Base-by-base conservation (phyloP, 2,888 invertebrate genomes). In the Amiota minor region DNA sequence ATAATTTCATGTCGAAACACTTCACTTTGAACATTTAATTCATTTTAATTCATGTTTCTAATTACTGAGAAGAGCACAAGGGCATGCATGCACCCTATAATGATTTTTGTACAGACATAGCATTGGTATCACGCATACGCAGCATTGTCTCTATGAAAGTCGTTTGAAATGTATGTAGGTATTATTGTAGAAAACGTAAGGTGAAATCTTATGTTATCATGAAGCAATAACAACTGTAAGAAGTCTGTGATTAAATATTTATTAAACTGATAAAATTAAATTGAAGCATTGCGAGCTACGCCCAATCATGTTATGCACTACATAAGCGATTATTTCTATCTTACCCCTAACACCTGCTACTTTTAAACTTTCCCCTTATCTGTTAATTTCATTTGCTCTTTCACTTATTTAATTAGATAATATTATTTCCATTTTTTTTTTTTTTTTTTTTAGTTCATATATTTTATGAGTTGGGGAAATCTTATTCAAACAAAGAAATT, bases 201-300 rank as follows among this genome's bases (percentile, higher is more conserved):
- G 12, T 14, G 35, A 62, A 62, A 62, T 35, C 35, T 62, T 62
- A n/a, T 45, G 16, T 45, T 70, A 56, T 70, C 70, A 45, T 46
- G 6, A 70, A 46, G 55, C 64, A 50, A 50, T 20, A 71, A 74
- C 75, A 53, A 20, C 35, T 35, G 35, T 35, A 78, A 83, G 83
- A 85, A 77, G 84, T 85, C 85, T 77, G 86, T 86, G 85, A 85
- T 85, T 85, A 86, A 85, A 86, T 84, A 84, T 84, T 84, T 84
- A 84, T 86, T 4, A 85, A 76, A 78, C 81, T 85, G 84, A 84
- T 84, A 84, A 84, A 65, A 70, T 23, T 23, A 23, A 85, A 84
- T 78, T 84, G 81, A 84, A 84, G 79, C 80, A 23, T 71, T 64
- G 6, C 23, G 12, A 16, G n/a, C 55, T 10, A 56, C 16, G 2